Evolutionary conservation across 2,113 vertebrate genomes (phyloP).

Genomic region (Otocyon megalotis): DNA sequence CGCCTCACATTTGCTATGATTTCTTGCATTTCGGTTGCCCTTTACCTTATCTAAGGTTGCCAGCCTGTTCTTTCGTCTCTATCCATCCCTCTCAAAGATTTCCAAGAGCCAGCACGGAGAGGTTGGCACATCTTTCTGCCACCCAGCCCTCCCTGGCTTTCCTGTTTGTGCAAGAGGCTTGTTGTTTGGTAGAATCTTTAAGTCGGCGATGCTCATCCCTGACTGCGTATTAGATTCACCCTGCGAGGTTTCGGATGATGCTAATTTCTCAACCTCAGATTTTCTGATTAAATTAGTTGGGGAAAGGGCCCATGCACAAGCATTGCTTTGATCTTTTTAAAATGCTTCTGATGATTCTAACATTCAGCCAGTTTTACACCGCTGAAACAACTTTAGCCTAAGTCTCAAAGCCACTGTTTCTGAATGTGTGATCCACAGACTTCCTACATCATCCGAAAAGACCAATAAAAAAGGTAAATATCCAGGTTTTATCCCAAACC

Average conservation of each 20-base stretch:
- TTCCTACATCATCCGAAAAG: neutral
- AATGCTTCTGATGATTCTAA: neutral
- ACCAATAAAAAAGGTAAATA: neutral
- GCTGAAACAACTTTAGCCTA: neutral
- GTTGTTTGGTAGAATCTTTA: neutral
- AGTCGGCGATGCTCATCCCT: neutral
- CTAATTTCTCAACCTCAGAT: neutral
- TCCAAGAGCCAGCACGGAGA: neutral
- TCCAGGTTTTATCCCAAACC: neutral
- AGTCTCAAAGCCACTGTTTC: neutral
- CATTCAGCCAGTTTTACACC: neutral
- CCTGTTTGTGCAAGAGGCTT: neutral
- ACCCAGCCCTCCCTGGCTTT: neutral
- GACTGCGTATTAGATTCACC: neutral
- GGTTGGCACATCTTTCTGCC: neutral
- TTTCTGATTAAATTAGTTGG: neutral
- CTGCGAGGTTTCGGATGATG: neutral
- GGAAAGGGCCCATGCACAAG: neutral
- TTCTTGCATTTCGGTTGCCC: neutral
- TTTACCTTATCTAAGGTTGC: neutral
- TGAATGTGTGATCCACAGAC: neutral
- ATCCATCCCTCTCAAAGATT: neutral
- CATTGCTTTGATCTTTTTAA: neutral
- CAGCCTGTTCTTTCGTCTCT: neutral
- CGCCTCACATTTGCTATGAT: neutral